A percentile compares a stretch with the other conserved stretches of the same genome.
These are phyloP conservation scores for Acrocephalus kingi DNA, from an alignment of 2,113 vertebrate genomes.

Conservation along the genomic window DNA sequence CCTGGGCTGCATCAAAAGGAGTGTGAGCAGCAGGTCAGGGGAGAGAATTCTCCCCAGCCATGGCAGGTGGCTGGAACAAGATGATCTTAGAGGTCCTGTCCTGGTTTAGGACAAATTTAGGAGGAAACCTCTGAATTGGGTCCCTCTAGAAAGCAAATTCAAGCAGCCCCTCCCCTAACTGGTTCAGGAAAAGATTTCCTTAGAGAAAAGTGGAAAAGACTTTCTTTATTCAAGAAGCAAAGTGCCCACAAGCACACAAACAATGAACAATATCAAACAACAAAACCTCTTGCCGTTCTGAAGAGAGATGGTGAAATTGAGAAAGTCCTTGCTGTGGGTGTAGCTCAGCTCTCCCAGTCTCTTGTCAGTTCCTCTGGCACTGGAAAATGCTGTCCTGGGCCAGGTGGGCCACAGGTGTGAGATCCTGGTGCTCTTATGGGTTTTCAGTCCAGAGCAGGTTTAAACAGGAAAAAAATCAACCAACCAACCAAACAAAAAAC, in stretches of 20 bases:
- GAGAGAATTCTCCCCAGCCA: neutral
- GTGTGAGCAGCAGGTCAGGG: neutral
- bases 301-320: neutral
- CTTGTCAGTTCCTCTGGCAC: neutral
- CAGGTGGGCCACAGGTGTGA: neutral
- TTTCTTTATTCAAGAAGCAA: neutral
- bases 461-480: too few relatives aligned
- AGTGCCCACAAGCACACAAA: neutral
- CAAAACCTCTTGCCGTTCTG: neutral
- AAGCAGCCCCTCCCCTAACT: too few relatives aligned
- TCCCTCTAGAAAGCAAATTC: neutral
- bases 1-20: neutral
- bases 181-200: neutral
- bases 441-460: neutral
- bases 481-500: neutral
- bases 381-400: neutral
- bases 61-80: neutral
- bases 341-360: neutral
- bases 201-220: neutral
- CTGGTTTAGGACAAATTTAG: neutral
- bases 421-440: neutral
- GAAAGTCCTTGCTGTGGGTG: neutral
- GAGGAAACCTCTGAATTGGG: neutral
- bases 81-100: neutral
- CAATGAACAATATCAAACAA: neutral